Conservation (phyloP, 2,888 invertebrate species). For the Ashinkailepas kermadecensis region DNA sequence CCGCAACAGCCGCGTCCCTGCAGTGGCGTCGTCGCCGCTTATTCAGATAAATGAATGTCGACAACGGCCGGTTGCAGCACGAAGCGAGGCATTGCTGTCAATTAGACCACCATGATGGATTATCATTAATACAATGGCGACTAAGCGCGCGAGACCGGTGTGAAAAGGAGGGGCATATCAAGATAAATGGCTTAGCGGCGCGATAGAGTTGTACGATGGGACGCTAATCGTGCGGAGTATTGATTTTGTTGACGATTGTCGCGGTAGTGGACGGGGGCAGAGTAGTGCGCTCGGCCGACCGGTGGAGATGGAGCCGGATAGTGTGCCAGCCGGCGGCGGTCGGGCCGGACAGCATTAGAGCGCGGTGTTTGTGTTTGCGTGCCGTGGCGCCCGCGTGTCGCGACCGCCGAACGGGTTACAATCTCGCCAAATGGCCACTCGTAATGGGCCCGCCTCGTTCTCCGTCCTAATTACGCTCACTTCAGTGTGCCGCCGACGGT, state of each 20-base stretch:
- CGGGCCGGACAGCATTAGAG: background rate
- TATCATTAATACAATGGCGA: slow-evolving; percentile 2
- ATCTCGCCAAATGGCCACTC: background rate
- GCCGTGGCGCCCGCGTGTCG: background rate
- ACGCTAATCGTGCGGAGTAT: background rate
- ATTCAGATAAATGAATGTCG: slow-evolving; percentile 8
- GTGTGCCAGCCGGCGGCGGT: background rate
- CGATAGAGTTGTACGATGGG: background rate
- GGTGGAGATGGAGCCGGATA: background rate
- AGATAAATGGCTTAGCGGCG: background rate
- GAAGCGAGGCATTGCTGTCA: background rate
- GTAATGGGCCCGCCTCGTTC: background rate
- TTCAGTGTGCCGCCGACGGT: background rate
- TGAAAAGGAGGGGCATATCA: slow-evolving; percentile 13
- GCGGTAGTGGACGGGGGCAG: background rate
- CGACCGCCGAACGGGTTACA: background rate
- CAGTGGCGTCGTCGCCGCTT: background rate
- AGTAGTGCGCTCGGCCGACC: background rate
- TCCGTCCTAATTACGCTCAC: background rate
- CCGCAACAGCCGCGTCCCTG: background rate
- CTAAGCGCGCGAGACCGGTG: background rate
- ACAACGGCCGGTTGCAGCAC: background rate
- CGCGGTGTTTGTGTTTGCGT: slow-evolving; percentile 14
- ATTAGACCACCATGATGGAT: slow-evolving; percentile 8
- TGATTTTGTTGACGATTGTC: background rate